Conservation (phyloP, 2,797 vertebrate genomes). For the Cottoperca gobio region DNA sequence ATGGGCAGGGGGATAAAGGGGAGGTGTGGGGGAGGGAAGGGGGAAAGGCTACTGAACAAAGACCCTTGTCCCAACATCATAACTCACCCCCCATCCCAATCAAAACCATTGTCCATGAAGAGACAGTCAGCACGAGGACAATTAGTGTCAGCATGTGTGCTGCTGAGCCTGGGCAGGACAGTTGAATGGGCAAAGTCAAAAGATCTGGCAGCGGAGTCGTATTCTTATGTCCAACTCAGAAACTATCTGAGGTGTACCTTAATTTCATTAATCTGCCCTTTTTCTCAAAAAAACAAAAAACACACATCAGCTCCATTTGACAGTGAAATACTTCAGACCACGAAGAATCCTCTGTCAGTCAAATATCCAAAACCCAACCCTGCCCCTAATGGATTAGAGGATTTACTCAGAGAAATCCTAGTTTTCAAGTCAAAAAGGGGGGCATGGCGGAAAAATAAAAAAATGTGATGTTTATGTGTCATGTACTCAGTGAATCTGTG, state of each 20-base stretch:
- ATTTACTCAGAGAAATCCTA: constrained; percentile 76
- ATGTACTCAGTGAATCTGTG: constrained; percentile 7
- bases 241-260: neutral
- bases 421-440: constrained; percentile 68
- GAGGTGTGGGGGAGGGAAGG: constrained; percentile 72
- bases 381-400: constrained; percentile 73
- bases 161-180: constrained; percentile 52
- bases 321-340: constrained; percentile 36
- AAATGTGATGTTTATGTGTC: constrained; percentile 42
- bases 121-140: constrained; percentile 79
- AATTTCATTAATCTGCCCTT: constrained; percentile 17
- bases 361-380: constrained; percentile 63
- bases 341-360: constrained; percentile 53
- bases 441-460: constrained; percentile 32
- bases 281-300: neutral
- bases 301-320: neutral
- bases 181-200: constrained; percentile 35
- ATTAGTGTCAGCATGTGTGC: constrained; percentile 78
- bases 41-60: constrained; percentile 83
- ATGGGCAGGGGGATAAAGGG: constrained; percentile 77
- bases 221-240: neutral
- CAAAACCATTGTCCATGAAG: constrained; percentile 77
- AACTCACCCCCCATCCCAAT: constrained; percentile 79
- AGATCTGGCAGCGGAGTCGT: constrained; percentile 12
- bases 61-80: constrained; percentile 83